Evolutionary conservation across 2,113 vertebrate genomes (phyloP).

Genomic region (Tursiops truncatus): DNA sequence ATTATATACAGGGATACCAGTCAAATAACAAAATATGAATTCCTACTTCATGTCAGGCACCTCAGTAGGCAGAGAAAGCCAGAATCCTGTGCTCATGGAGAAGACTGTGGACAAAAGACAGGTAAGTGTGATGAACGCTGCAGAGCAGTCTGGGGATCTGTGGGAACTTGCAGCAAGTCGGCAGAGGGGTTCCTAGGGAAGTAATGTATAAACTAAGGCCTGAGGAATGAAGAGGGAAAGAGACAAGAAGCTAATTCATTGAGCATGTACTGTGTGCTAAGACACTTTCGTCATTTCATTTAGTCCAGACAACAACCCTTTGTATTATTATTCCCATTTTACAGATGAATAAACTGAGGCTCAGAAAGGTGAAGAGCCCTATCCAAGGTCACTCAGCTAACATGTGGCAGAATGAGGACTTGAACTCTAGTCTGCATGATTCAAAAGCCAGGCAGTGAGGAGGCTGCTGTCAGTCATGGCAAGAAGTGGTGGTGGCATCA

Average conservation of each 20-base stretch:
- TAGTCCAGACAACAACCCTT: background rate
- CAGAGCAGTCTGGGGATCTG: background rate
- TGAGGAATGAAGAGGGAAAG: background rate
- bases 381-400: background rate
- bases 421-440: background rate
- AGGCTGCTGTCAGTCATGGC: background rate
- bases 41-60: background rate
- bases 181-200: background rate
- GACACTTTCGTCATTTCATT: background rate
- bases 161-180: background rate
- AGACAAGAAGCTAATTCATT: background rate
- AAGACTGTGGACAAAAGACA: background rate
- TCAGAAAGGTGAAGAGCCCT: background rate
- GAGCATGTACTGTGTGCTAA: background rate
- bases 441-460: background rate
- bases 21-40: background rate
- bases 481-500: background rate
- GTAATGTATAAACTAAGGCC: background rate
- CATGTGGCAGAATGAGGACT: background rate
- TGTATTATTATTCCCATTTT: background rate
- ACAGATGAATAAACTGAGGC: background rate
- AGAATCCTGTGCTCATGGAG: background rate
- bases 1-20: background rate
- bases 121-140: background rate
- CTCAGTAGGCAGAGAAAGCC: background rate